A percentile compares a stretch with the other conserved stretches of the same genome.
Evolutionary conservation across 2,113 vertebrate genomes (phyloP).

Genomic region (Stigmatopora nigra): DNA sequence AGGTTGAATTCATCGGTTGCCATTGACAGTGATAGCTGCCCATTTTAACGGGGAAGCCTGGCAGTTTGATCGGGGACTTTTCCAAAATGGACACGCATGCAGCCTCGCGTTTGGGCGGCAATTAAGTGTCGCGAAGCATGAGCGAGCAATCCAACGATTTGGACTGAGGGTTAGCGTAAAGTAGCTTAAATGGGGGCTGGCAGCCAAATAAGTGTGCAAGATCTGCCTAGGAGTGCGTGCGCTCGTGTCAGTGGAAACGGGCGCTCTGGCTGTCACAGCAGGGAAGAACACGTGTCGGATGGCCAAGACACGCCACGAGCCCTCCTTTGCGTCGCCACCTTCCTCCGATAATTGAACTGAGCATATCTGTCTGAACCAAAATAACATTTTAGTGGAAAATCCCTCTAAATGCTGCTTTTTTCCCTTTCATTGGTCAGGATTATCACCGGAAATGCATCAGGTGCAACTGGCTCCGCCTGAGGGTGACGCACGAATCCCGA

Average conservation of each 20-base stretch:
- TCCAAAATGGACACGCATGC: neutral
- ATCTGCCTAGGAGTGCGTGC: slow-evolving; percentile 6
- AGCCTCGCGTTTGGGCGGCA: neutral
- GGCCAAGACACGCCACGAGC: slow-evolving; percentile 30
- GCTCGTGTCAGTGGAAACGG: slow-evolving; percentile 27
- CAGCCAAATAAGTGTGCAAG: slow-evolving; percentile 22
- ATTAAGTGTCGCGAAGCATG: neutral
- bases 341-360: slow-evolving; percentile 22
- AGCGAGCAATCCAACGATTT: neutral
- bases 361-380: no score
- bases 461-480: slow-evolving; percentile 35
- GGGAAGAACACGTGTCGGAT: slow-evolving; percentile 42
- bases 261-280: slow-evolving; percentile 29
- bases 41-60: no score
- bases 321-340: slow-evolving; percentile 47
- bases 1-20: no score
- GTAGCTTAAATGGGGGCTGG: slow-evolving; percentile 17
- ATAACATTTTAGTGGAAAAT: no score
- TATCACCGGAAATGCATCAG: slow-evolving; percentile 31
- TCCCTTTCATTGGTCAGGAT: slow-evolving; percentile 20
- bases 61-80: neutral
- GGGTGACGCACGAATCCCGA: slow-evolving; percentile 47
- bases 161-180: slow-evolving; percentile 9
- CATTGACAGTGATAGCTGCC: no score
- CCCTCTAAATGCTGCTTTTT: neutral